Base-by-base conservation (phyloP, 1,140 invertebrate genomes). In the Latrodectus geometricus region DNA sequence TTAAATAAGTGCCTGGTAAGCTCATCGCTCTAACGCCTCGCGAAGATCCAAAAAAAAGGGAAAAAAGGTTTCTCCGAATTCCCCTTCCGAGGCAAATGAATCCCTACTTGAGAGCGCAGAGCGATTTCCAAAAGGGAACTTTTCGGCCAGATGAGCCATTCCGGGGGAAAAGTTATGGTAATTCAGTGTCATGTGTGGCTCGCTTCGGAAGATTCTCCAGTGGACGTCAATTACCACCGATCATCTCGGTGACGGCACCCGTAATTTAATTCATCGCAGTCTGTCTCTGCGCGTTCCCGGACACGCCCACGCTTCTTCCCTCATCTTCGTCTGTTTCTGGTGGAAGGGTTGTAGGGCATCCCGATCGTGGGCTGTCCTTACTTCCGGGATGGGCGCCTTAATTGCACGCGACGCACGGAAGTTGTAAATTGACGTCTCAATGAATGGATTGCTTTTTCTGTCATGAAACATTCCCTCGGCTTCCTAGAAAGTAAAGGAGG, bases 161-260 rank as follows among this genome's bases (percentile, higher is more conserved):
- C 23, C 23, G 61, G 35, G 35, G 23, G n/a, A 23, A 77, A 70
- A 85, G 73, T 76, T 85, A 85, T 85, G 83, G 83, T 85, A 85
- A 85, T 77, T 85, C 20, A 74, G 83, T 85, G 83, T 85, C 83
- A 77, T 76, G 65, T 85, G 83, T 48, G 8, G 69, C 50, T 23
- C 76, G 35, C 80, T 84, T 72, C 48, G 65, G 70, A 75, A 52
- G 12, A 85, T 61, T 21, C 70, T 84, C 72, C 48, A 56, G 70
- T 61, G 72, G n/a, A 85, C 35, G 83, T 85, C 83, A 85, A 85
- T 85, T 85, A 85, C 83, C 74, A 77, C 74, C 74, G 69, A 85
- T 85, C 83, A 85, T 85, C 74, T 77, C 35, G n/a, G 48, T 77
- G 83, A 85, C 83, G 66, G 65, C 9, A 48, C 77, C 83, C 83